Evolutionary conservation across 2,113 vertebrate genomes (phyloP).

Genomic region (Todiramphus chloris): DNA sequence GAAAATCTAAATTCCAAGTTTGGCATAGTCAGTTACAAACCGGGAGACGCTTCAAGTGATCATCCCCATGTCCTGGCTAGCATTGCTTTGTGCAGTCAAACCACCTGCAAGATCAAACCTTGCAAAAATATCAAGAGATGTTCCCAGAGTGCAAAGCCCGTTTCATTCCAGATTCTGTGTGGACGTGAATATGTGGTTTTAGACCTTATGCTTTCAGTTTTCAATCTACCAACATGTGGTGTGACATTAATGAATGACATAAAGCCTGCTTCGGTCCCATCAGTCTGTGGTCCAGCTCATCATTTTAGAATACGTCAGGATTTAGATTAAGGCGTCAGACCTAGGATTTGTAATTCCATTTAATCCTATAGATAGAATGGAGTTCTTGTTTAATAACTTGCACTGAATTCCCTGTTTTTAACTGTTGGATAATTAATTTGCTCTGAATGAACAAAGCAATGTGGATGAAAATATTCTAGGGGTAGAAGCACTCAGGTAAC

Average conservation of each 20-base stretch:
- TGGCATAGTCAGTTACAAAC: neutral
- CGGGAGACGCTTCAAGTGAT: neutral
- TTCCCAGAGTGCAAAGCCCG: rapidly evolving
- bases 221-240: neutral
- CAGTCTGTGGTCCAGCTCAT: neutral
- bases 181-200: neutral
- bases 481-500: neutral
- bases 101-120: neutral
- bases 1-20: neutral
- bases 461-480: neutral
- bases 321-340: neutral
- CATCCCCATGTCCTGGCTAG: neutral
- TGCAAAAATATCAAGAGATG: neutral
- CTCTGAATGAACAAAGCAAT: neutral
- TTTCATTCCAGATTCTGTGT: neutral
- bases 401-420: neutral
- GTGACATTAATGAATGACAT: neutral
- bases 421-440: neutral
- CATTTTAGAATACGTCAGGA: neutral
- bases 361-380: neutral
- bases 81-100: neutral
- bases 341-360: neutral
- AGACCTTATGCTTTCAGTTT: neutral
- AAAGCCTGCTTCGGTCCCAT: neutral
- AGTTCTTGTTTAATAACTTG: neutral